Evolutionary conservation across 2,113 vertebrate genomes (phyloP).

Genomic region (Dissostichus mawsoni): DNA sequence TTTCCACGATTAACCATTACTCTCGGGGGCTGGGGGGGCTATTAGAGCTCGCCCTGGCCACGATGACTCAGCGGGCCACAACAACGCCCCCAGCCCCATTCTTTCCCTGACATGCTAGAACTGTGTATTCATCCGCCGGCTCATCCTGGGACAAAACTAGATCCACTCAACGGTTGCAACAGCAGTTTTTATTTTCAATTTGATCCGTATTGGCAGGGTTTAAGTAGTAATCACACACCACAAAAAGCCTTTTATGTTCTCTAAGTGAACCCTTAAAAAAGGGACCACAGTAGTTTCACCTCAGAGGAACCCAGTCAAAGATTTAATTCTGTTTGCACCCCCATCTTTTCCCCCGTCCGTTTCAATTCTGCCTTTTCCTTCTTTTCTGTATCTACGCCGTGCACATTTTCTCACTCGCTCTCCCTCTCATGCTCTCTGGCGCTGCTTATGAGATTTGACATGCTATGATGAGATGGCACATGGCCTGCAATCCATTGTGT

Average conservation of each 20-base stretch:
- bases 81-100: conserved; percentile 65
- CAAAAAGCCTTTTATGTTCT: neutral
- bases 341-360: neutral
- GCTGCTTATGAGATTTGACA: conserved; percentile 69
- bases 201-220: conserved; percentile 35
- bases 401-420: conserved; percentile 7
- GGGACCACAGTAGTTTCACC: neutral
- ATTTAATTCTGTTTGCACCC: neutral
- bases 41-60: conserved; percentile 66
- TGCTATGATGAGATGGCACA: conserved; percentile 71
- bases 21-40: conserved; percentile 63
- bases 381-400: neutral
- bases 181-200: conserved; percentile 10
- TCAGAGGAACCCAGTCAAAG: neutral
- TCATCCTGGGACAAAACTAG: conserved; percentile 70
- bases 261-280: conserved; percentile 11
- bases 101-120: conserved; percentile 54
- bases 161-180: conserved; percentile 22
- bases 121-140: conserved; percentile 76
- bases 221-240: conserved; percentile 7
- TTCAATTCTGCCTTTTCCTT: neutral
- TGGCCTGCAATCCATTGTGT: conserved; percentile 64
- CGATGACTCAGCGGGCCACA: conserved; percentile 77
- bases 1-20: conserved; percentile 78
- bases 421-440: conserved; percentile 2